Percentiles rank a stretch among this genome's conserved stretches.
Conservation (phyloP, 1,140 invertebrate species). For the Panulirus ornatus region DNA sequence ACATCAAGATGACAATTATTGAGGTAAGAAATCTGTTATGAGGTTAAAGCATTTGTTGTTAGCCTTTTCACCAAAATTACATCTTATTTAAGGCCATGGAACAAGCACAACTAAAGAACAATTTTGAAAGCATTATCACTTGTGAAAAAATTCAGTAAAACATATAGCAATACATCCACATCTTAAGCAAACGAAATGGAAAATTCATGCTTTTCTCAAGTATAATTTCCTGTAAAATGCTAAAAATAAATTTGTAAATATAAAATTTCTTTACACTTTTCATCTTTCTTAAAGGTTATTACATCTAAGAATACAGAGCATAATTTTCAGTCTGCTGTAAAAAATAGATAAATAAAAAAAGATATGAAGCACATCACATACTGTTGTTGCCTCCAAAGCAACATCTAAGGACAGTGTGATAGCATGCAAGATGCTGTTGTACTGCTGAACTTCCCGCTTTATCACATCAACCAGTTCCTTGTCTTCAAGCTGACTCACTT, state of each 20-base stretch:
- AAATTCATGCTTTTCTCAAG: not conserved
- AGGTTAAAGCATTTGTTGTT: too few relatives aligned
- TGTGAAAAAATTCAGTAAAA: too few relatives aligned
- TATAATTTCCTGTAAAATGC: not conserved
- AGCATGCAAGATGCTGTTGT: slow-evolving; percentile 17
- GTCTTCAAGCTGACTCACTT: slow-evolving; percentile 22
- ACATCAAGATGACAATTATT: too few relatives aligned
- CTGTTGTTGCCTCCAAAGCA: slow-evolving; percentile 25
- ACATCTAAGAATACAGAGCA: not conserved
- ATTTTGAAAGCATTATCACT: too few relatives aligned
- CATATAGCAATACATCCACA: too few relatives aligned
- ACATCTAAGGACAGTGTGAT: slow-evolving; percentile 19
- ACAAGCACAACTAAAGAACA: too few relatives aligned
- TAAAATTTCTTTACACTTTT: not conserved
- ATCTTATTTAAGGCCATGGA: too few relatives aligned
- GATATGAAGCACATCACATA: not conserved
- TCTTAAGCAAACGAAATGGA: too few relatives aligned
- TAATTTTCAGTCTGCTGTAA: not conserved
- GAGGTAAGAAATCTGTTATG: too few relatives aligned
- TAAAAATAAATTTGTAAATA: not conserved
- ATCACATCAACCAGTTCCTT: slow-evolving; percentile 33
- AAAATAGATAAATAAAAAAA: not conserved
- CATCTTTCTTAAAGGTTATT: not conserved
- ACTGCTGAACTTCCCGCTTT: slow-evolving; percentile 26
- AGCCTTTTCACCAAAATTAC: too few relatives aligned